Base-by-base conservation (phyloP, 1,140 invertebrate species). In the Dendroctonus valens region DNA sequence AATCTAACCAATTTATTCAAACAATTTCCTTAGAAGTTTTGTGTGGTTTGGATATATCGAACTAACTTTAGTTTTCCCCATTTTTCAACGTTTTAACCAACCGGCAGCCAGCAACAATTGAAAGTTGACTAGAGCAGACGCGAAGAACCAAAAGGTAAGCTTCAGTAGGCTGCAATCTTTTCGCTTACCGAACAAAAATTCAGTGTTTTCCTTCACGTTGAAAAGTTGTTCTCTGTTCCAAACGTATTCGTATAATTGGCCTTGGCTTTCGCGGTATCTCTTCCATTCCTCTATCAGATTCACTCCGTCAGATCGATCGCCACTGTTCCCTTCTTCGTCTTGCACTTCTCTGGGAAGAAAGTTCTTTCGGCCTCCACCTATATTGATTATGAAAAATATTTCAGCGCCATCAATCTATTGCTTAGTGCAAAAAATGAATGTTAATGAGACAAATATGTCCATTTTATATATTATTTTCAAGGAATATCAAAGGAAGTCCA, bases 301-400 rank as follows among this genome's bases (percentile, higher is more conserved):
- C 0, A 78, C 39, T 2, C 78, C 79, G 67, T 84, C 83, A 4
- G 68, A 61, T 6, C 83, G 69, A 41, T 69, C 70, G 5, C 83
- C 83, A 5, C 77, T 77, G 38, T 73, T 65, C 41, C 77, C 72
- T 73, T 86, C 82, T n/a, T 82, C 80, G 65, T 86, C 84, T 49
- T 72, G 75, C 0, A 80, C 77, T 0, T 84, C 81, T 68, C 86
- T 85, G 0, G 89, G 87, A 6, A 89, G 77, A 70, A 92, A 89
- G 70, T 89, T 87, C 5, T 83, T 77, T 57, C 89, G 80, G 2
- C 91, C 91, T 48, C 91, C 90, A 5, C 91, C 90, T 67, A 55
- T 44, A 50, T 37, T 0, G 5, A 61, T 39, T 55, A n/a, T n/a
- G n/a, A n/a, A n/a, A n/a, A n/a, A n/a, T n/a, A n/a, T n/a, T n/a